Evolutionary conservation across 2,797 vertebrate genomes (phyloP), one percentile per base, ranked within the genome.

Genomic region (Apodemus agrarius): DNA sequence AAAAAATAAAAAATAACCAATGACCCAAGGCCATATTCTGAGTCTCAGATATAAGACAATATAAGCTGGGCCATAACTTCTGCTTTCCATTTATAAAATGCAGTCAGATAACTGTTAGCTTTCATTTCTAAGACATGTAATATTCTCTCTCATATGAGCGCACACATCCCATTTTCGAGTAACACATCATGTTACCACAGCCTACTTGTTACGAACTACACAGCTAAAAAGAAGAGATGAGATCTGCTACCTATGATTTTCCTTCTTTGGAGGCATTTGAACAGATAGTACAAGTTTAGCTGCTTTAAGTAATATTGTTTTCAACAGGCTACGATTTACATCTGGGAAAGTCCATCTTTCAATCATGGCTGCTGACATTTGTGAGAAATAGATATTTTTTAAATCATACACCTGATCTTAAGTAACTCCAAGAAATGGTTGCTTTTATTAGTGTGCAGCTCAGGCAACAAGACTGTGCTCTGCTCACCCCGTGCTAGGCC

Each of bases 231-330:
- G 43, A 76, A 16, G 74, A 4, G 76, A 11, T 76, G 5, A 24
- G 61, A 80, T 86, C 43, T 94, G 78, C 88, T 94, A 89, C 52
- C 54, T 92, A 92, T 46, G 54, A 83, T 84, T 93, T 96, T 75
- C 34, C 40, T 59, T 63, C 52, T 54, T 79, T 90, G 43, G 8
- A 37, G 12, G 43, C 13, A 22, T 75, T 93, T 1, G 46, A 69
- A 67, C 81, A 86, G 97, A 40, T 80, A 61, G 43, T 69, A 24
- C 31, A 75, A 31, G 65, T 82, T 88, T 89, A 90, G 85, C 61
- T 87, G 19, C 57, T 85, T 85, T 57, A 82, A 59, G 75, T 65
- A 83, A 90, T 9, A 86, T 40, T 69, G 24, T 65, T 63, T 94
- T 81, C 37, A 65, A 37, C 10, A 79, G 54, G 40, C 43, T 54